Evolutionary conservation across 1,140 invertebrate genomes (phyloP), one percentile per base, ranked within the genome.

Genomic region (Hyposmocoma kahamanoa): DNA sequence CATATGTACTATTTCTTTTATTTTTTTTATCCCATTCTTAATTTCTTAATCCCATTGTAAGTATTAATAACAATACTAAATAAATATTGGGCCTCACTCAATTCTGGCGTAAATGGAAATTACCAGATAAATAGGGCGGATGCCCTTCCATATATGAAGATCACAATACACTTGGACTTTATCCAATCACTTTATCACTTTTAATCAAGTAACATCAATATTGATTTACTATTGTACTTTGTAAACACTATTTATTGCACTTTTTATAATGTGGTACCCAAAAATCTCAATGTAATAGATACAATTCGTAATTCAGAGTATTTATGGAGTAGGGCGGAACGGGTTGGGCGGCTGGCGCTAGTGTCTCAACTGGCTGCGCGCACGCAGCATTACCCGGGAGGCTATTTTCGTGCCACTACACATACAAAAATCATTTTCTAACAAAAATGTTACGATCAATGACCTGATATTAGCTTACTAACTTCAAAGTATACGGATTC

Each of bases 381-480:
- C 57, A 64, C 69, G 73, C 71, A 74, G 65, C 73, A 71, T 64
- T 64, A 63, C 80, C 80, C 80, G 78, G 78, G 63, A 57, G 58
- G 69, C 71, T 84, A 84, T 84, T 84, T 84, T 79, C 44, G 78
- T 84, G 74, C 80, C 80, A 70, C 66, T 68, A 67, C 68, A 71
- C 69, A 75, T 64, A 72, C 68, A 78, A 81, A 80, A 81, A 76
- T 71, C 64, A 80, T 72, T 75, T 79, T 72, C 70, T 70, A 72
- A 75, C 67, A 65, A 68, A 81, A 82, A 79, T 76, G 73, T 82
- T 65, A 84, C 78, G 78, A 82, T 76, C 78, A 79, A 75, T 75
- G 81, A 84, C 81, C 78, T 63, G 66, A 48, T 70, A 62, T 57
- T 51, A 64, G 61, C n/a, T n/a, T n/a, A n/a, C n/a, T n/a, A n/a